A percentile compares a stretch with the other conserved stretches of the same genome.
Conservation (phyloP, 2,888 invertebrate genomes). For the Fissipunctia ypsillon region DNA sequence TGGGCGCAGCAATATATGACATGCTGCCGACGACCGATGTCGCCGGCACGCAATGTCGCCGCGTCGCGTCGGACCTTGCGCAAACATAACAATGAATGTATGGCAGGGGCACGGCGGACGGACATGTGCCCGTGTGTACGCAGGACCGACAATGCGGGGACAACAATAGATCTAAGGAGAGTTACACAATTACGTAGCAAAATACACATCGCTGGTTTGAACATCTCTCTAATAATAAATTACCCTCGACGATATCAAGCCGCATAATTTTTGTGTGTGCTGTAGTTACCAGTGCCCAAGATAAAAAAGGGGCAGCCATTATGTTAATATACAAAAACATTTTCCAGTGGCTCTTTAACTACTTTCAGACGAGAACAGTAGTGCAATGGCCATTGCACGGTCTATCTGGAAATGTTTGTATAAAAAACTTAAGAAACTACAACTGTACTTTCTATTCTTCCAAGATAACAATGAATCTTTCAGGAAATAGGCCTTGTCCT, state of each 20-base stretch:
- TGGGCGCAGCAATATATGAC: constrained; percentile 75
- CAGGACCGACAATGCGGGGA: constrained; percentile 59
- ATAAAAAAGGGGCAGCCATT: not conserved
- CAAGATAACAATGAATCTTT: constrained; percentile 35
- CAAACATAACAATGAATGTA: constrained; percentile 72
- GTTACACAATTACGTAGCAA: constrained; percentile 27
- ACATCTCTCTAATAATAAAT: constrained; percentile 30
- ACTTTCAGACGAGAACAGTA: not conserved
- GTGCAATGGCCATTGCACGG: not conserved
- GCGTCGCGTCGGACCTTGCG: constrained; percentile 71
- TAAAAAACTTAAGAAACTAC: constrained; percentile 7
- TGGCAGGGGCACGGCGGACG: constrained; percentile 67
- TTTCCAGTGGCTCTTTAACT: not conserved
- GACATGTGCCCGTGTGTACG: constrained; percentile 62
- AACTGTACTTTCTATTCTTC: constrained; percentile 14
- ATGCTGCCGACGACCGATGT: constrained; percentile 62
- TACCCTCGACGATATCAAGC: constrained; percentile 3
- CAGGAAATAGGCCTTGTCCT: constrained; percentile 42
- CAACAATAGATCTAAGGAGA: constrained; percentile 55
- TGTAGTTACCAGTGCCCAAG: not conserved
- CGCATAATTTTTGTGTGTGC: not conserved
- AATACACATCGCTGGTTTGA: constrained; percentile 30
- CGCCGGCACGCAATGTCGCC: constrained; percentile 72
- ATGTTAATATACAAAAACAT: not conserved
- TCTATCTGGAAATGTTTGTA: not conserved